A percentile compares a stretch with the other conserved stretches of the same genome.
Conservation (phyloP, 1,140 invertebrate species). For the Adelges cooleyi region DNA sequence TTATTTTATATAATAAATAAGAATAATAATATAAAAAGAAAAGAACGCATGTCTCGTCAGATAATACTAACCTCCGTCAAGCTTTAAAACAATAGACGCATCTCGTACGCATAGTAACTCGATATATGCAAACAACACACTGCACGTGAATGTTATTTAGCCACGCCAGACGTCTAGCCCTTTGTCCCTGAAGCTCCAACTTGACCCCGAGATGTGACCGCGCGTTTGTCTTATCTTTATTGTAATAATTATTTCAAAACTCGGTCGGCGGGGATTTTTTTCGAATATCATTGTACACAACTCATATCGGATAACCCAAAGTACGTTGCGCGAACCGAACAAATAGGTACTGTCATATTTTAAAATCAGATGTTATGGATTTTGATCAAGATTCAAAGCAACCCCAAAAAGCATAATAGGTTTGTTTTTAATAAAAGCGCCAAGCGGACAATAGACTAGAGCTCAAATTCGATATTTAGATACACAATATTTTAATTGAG, state of each 20-base stretch:
- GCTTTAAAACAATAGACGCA: conserved; percentile 4
- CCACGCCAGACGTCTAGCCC: conserved; percentile 13
- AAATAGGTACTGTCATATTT: no score
- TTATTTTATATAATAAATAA: neutral
- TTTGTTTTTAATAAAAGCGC: no score
- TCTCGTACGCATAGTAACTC: conserved; percentile 1
- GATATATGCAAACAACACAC: conserved; percentile 7
- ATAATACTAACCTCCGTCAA: conserved; percentile 12
- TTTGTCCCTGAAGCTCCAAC: conserved; percentile 15
- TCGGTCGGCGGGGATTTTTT: no score
- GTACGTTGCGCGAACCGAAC: no score
- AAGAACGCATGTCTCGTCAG: conserved; percentile 3
- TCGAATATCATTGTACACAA: no score
- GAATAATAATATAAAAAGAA: neutral
- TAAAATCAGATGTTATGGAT: no score
- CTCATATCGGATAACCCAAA: neutral
- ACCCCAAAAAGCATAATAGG: no score
- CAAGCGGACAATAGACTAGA: no score
- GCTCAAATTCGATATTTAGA: no score
- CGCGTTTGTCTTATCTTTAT: conserved; percentile 1
- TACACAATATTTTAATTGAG: no score
- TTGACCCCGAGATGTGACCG: no score
- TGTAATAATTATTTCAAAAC: neutral
- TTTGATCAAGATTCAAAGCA: no score
- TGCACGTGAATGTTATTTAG: conserved; percentile 1